These are phyloP conservation scores for Rhynchotus rufescens DNA, from an alignment of 2,797 vertebrate species.

Conservation along the genomic window DNA sequence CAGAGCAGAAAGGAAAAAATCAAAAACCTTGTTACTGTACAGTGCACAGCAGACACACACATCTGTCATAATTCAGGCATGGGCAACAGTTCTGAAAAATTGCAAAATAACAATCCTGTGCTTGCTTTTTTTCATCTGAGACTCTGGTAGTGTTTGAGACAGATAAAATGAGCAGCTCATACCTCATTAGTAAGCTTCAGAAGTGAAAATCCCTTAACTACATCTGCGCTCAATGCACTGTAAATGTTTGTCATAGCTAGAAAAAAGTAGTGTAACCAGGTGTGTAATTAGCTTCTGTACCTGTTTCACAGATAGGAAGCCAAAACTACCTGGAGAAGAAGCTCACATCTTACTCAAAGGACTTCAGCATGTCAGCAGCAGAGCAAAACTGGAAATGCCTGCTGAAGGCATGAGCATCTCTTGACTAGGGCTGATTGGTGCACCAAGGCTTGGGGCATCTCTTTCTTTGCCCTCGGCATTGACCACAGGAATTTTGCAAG, in stretches of 20 bases:
- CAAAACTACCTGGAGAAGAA: neutral
- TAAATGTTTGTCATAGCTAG: neutral
- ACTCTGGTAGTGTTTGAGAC: neutral
- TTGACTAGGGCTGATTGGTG: too few species aligned
- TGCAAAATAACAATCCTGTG: neutral
- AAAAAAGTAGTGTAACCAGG: neutral
- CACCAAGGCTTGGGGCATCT: neutral
- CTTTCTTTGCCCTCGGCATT: too few species aligned
- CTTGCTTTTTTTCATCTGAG: neutral
- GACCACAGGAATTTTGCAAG: neutral
- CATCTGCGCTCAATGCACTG: neutral
- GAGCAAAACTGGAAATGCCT: neutral
- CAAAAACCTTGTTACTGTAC: neutral
- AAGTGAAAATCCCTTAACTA: neutral
- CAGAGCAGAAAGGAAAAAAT: neutral
- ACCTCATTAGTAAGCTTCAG: neutral
- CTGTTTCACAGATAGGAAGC: neutral
- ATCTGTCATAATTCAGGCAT: neutral
- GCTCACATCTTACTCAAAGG: neutral
- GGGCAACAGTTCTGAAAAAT: neutral
- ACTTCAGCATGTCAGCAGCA: neutral
- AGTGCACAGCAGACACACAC: neutral
- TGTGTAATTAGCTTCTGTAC: neutral
- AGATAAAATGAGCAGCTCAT: neutral
- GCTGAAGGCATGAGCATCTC: neutral